A percentile compares a stretch with the other conserved stretches of the same genome.
phyloP scores from a whole-genome alignment of 2,888 invertebrate species.

The Digitonthophagus gazella region DNA sequence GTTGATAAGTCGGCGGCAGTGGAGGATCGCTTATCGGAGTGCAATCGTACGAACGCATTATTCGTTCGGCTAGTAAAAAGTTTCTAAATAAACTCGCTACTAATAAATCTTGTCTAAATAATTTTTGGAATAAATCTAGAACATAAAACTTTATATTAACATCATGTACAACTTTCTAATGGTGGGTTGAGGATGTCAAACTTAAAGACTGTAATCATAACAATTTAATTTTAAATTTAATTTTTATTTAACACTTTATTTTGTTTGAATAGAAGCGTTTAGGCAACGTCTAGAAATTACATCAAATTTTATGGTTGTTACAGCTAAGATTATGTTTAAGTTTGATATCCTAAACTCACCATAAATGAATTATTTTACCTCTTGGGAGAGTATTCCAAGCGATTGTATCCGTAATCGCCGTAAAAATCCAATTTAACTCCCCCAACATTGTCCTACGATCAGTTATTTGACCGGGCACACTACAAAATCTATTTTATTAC shows the following conservation, averaged over 20 bases:
- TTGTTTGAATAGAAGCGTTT: no score
- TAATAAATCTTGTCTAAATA: constrained; percentile 95
- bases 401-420: constrained; percentile 99
- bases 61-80: constrained; percentile 93
- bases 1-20: constrained; percentile 86
- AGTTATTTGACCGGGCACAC: constrained; percentile 92
- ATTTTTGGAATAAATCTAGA: constrained; percentile 87
- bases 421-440: constrained; percentile 99
- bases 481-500: constrained; percentile 42
- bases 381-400: constrained; percentile 97
- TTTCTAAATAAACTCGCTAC: constrained; percentile 98
- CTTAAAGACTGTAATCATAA: no score
- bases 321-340: no score
- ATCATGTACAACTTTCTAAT: background rate
- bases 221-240: background rate
- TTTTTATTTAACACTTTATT: background rate
- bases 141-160: constrained; percentile 35
- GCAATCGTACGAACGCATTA: constrained; percentile 95
- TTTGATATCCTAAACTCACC: no score
- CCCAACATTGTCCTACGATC: constrained; percentile 97
- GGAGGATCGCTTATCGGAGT: constrained; percentile 92
- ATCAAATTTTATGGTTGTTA: no score
- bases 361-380: constrained; percentile 52
- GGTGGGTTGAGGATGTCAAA: no score
- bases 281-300: no score